Evolutionary conservation across 2,888 invertebrate species (phyloP), one percentile per base, ranked within the genome.

Genomic region (Eurytoma californica): DNA sequence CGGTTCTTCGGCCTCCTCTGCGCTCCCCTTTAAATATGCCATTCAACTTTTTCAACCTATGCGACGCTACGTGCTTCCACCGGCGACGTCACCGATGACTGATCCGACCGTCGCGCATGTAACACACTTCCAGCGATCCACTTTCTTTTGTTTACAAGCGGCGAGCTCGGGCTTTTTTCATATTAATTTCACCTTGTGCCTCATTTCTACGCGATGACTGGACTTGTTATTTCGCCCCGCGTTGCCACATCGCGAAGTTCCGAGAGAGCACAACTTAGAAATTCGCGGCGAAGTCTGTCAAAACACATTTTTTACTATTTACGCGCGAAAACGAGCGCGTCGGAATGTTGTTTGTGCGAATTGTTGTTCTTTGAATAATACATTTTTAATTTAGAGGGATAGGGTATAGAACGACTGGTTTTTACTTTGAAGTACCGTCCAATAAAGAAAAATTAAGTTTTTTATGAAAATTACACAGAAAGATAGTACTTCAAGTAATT

Each of bases 11-110:
- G 49, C 16, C 13, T 16, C 14, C 20, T 20, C 70, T 51, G n/a
- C 3, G 49, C 30, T 61, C 5, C 39, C 2, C 1, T 18, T 7
- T 60, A 12, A 28, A 60, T 28, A 16, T 30, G 47, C 18, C 63
- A 63, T 63, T 18, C 63, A 18, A 66, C 39, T 75, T 75, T 75
- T 67, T 75, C 69, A 58, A 74, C 66, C 58, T 58, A 65, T 18
- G 20, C 55, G 24, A 14, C 13, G 39, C 39, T 7, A 39, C 39
- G 2, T 2, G 24, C 24, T 24, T 24, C 24, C 24, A 24, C 2
- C 24, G 24, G 24, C 24, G 24, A 24, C 24, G 24, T 24, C 24
- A 30, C 63, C 18, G 47, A 7, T 47, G 47, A 63, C 28, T 60
- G 13, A 5, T 13, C 16, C 60, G 28, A 60, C 53, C 14, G 58